phyloP scores from a whole-genome alignment of 2,113 vertebrate genomes.

The Hepsetus odoe region DNA sequence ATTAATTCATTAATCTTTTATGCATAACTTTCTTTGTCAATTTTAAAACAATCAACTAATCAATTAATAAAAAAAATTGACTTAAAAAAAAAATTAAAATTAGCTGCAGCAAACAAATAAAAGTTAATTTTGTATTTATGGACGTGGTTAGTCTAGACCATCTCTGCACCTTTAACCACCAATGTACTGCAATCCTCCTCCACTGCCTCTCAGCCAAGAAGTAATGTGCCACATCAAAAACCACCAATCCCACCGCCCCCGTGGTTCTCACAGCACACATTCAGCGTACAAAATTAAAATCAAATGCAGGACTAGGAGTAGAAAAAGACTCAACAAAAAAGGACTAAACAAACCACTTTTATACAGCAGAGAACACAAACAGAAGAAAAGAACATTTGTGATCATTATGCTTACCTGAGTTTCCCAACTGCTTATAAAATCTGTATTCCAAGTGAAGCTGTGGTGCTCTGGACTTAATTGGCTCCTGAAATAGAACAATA shows the following conservation, averaged over 20 bases:
- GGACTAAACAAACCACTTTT: neutral
- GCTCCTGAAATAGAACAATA: slow-evolving; percentile 81
- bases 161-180: neutral
- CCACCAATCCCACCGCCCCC: slow-evolving; percentile 22
- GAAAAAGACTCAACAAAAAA: neutral
- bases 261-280: slow-evolving; percentile 43
- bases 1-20: too few species aligned
- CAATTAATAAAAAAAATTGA: too few species aligned
- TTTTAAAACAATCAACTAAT: too few species aligned
- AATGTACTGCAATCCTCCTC: neutral
- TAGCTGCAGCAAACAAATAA: too few species aligned
- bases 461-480: slow-evolving; percentile 95
- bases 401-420: slow-evolving; percentile 80
- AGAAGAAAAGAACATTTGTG: neutral
- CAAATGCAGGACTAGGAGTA: slow-evolving; percentile 31
- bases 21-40: too few species aligned
- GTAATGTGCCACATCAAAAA: slow-evolving; percentile 50
- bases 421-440: slow-evolving; percentile 98
- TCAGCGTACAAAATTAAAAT: slow-evolving; percentile 25
- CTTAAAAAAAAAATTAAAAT: too few species aligned
- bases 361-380: neutral
- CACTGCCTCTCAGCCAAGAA: slow-evolving; percentile 21
- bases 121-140: neutral
- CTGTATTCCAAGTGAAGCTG: slow-evolving; percentile 98
- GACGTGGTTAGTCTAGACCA: neutral